A percentile compares a stretch with the other conserved stretches of the same genome.
These are phyloP conservation scores for Orchesella flavescens DNA, from an alignment of 2,888 invertebrate species.

Conservation along the genomic window DNA sequence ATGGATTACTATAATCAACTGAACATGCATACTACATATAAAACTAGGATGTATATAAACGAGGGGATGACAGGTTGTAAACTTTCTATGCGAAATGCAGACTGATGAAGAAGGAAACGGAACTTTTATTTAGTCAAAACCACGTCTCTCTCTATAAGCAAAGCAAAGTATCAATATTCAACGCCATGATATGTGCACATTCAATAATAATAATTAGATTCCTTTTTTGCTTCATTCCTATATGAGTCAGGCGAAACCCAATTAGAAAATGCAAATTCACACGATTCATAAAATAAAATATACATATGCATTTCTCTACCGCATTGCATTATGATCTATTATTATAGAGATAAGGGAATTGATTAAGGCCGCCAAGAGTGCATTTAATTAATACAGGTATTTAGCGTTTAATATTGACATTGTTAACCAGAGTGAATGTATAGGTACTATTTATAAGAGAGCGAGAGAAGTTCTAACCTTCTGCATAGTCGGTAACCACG, in stretches of 20 bases:
- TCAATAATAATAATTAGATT: too few relatives aligned
- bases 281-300: too few relatives aligned
- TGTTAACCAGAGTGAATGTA: too few relatives aligned
- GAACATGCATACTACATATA: neutral
- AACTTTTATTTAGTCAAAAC: neutral
- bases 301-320: too few relatives aligned
- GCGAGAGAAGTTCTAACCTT: slow-evolving; percentile 55
- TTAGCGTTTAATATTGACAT: neutral
- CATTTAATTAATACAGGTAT: slow-evolving; percentile 14
- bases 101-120: neutral
- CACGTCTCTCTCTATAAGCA: too few relatives aligned
- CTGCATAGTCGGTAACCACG: slow-evolving; percentile 67
- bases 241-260: too few relatives aligned
- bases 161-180: too few relatives aligned
- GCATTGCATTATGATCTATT: too few relatives aligned
- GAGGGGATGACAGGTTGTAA: neutral
- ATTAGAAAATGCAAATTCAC: too few relatives aligned
- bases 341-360: neutral
- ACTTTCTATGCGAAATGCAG: neutral
- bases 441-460: too few relatives aligned
- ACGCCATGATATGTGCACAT: too few relatives aligned
- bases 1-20: slow-evolving; percentile 2
- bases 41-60: neutral
- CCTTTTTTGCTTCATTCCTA: too few relatives aligned
- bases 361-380: neutral